Evolutionary conservation across 2,888 invertebrate species (phyloP).

Genomic region (Halocaridina rubra): DNA sequence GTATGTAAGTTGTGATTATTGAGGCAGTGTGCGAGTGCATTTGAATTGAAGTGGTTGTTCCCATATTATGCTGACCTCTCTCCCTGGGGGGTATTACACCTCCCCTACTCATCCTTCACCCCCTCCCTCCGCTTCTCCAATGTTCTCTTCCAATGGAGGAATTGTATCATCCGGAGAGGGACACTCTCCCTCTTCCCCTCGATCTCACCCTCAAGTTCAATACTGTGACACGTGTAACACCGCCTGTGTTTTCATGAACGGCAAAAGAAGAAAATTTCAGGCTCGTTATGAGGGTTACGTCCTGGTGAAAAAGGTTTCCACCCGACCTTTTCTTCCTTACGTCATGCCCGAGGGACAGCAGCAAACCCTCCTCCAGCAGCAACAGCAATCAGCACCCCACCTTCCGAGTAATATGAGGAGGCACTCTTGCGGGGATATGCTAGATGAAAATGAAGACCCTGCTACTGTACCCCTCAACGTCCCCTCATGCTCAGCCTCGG

Average conservation of each 20-base stretch:
- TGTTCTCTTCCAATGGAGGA: neutral
- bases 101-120: slow-evolving; percentile 22
- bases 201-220: slow-evolving; percentile 22
- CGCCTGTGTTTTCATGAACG: slow-evolving; percentile 57
- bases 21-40: slow-evolving; percentile 12
- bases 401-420: slow-evolving; percentile 23
- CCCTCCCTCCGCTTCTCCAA: neutral
- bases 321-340: slow-evolving; percentile 12
- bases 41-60: too few relatives aligned
- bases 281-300: slow-evolving; percentile 62
- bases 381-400: neutral
- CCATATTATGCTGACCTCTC: slow-evolving; percentile 32
- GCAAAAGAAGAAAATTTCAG: slow-evolving; percentile 56
- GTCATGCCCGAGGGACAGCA: neutral
- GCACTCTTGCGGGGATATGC: slow-evolving; percentile 37
- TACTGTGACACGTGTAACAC: slow-evolving; percentile 62
- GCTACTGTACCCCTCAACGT: neutral
- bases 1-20: neutral
- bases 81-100: slow-evolving; percentile 30
- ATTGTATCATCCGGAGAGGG: neutral
- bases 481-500: neutral
- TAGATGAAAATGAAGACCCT: slow-evolving; percentile 10
- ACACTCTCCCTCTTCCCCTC: neutral
- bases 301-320: slow-evolving; percentile 45
- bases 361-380: neutral